phyloP scores from a whole-genome alignment of 2,888 invertebrate genomes.

The Pycnomerus fuliginosus region DNA sequence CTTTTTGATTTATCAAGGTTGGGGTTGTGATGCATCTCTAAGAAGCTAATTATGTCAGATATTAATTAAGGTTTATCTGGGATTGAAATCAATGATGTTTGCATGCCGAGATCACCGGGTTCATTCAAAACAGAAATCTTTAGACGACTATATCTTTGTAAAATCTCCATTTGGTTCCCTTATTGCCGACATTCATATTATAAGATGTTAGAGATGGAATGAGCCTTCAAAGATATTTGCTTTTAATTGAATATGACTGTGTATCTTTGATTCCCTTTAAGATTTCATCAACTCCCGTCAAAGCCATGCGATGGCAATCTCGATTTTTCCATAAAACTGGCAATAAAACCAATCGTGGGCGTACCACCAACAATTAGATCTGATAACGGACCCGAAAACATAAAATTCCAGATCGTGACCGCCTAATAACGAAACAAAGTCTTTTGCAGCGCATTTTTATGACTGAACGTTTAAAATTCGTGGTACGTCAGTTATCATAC shows the following conservation, averaged over 20 bases:
- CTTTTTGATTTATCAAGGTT: slow-evolving; percentile 3
- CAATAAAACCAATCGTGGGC: slow-evolving; percentile 20
- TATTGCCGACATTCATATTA: slow-evolving; percentile 20
- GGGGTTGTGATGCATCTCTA: neutral
- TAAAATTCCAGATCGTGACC: slow-evolving; percentile 19
- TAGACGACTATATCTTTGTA: slow-evolving; percentile 23
- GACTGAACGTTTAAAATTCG: slow-evolving; percentile 16
- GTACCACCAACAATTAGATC: slow-evolving; percentile 16
- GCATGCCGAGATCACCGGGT: slow-evolving; percentile 17
- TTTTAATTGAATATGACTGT: slow-evolving; percentile 23
- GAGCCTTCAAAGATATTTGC: slow-evolving; percentile 24
- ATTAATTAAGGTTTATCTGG: slow-evolving; percentile 29
- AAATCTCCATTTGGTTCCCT: slow-evolving; percentile 21
- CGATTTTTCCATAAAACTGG: slow-evolving; percentile 14
- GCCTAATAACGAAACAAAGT: slow-evolving; percentile 16
- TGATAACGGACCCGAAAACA: slow-evolving; percentile 12
- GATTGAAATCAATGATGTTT: slow-evolving; percentile 27
- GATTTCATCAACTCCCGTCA: slow-evolving; percentile 18
- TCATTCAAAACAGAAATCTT: slow-evolving; percentile 21
- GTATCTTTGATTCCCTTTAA: slow-evolving; percentile 12
- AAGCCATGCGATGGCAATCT: too few relatives aligned
- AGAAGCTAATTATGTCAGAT: slow-evolving; percentile 15
- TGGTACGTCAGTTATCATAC: slow-evolving; percentile 15
- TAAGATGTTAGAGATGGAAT: slow-evolving; percentile 19
- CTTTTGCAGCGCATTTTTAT: slow-evolving; percentile 14